phyloP scores from a whole-genome alignment of 2,888 invertebrate genomes.

The Eristalinus sepulchralis region DNA sequence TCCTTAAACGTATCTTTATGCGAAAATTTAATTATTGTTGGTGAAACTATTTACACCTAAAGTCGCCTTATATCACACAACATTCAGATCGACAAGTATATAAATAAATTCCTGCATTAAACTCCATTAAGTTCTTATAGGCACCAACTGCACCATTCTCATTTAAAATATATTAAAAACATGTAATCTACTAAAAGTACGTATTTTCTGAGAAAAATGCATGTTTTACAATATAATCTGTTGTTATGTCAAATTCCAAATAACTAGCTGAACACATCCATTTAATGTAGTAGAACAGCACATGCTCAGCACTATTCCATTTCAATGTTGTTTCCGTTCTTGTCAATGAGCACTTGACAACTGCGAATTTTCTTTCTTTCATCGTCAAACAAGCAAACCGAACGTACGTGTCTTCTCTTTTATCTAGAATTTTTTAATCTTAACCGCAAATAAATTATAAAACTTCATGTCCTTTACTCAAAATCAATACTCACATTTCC shows the following conservation, averaged over 20 bases:
- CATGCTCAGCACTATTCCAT: not conserved
- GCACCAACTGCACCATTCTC: too few species aligned
- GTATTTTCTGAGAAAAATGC: too few species aligned
- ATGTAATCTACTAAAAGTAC: too few species aligned
- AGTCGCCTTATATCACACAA: too few species aligned
- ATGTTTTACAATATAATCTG: too few species aligned
- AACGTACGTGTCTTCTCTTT: conserved; percentile 74
- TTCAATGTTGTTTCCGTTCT: not conserved
- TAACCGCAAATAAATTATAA: not conserved
- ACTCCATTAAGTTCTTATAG: too few species aligned
- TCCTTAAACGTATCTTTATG: too few species aligned
- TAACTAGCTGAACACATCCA: not conserved
- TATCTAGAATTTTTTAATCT: conserved; percentile 27
- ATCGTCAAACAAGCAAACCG: conserved; percentile 74
- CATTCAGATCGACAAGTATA: too few species aligned
- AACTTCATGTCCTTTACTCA: not conserved
- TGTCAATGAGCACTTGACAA: conserved; percentile 18
- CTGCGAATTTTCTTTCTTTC: conserved; percentile 76
- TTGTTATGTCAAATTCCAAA: not conserved
- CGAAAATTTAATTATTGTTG: too few species aligned
- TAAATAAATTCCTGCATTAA: too few species aligned
- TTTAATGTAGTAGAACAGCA: conserved; percentile 27
- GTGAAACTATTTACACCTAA: too few species aligned
- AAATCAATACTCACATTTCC: not conserved
- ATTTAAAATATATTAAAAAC: too few species aligned